Conservation (phyloP, 2,113 vertebrate genomes). For the Tauraco erythrolophus region DNA sequence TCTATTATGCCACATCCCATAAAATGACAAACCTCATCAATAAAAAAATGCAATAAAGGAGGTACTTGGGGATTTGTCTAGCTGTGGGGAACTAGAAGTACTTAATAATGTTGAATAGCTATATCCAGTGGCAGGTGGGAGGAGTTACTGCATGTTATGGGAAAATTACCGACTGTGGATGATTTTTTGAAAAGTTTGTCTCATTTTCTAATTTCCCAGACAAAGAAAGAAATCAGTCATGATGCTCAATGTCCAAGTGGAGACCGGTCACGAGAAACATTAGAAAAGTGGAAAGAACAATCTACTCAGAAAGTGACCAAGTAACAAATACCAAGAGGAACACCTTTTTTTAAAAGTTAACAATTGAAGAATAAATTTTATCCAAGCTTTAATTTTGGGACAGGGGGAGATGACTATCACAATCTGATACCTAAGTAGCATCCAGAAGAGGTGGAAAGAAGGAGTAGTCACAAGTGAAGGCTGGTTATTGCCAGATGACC, state of each 20-base stretch:
- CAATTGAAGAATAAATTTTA: neutral
- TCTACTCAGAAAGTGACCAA: neutral
- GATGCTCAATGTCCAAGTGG: no score
- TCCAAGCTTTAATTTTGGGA: neutral
- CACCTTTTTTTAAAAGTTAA: neutral
- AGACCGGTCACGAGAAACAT: no score
- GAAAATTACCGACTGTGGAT: neutral
- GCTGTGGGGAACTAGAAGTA: conserved; percentile 14
- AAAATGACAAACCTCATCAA: conserved; percentile 68
- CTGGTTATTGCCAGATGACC: neutral
- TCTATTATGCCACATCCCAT: conserved; percentile 56
- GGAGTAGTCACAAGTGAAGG: neutral
- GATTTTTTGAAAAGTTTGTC: neutral
- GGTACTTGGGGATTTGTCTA: conserved; percentile 29
- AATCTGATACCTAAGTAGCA: neutral
- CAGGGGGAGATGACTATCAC: no score
- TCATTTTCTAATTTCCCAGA: neutral
- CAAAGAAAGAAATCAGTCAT: neutral
- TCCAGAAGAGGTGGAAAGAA: neutral
- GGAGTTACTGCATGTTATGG: neutral
- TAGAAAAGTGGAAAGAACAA: neutral
- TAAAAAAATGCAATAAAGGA: conserved; percentile 50
- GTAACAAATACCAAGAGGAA: neutral
- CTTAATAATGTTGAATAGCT: conserved; percentile 24
- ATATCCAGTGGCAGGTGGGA: neutral